Conservation (phyloP, 2,797 vertebrate genomes). For the Valencia hispanica region DNA sequence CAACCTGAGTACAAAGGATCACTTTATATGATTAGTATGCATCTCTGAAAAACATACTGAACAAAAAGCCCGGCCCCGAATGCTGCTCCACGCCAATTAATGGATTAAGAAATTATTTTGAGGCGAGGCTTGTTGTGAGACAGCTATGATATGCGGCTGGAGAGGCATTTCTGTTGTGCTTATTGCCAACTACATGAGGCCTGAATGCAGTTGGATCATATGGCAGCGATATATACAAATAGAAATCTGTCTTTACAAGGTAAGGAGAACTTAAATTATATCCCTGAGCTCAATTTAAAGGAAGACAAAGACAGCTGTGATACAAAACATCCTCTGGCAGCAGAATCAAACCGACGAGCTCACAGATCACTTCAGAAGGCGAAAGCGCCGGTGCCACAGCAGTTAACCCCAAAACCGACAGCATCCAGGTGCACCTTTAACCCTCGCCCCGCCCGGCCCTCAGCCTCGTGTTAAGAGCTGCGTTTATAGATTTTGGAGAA, state of each 20-base stretch:
- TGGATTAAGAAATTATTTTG: constrained; percentile 81
- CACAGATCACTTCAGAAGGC: constrained; percentile 35
- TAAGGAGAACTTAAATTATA: constrained; percentile 34
- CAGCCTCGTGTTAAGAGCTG: constrained; percentile 47
- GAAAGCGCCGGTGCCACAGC: constrained; percentile 51
- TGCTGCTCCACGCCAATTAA: constrained; percentile 79
- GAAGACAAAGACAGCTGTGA: constrained; percentile 16
- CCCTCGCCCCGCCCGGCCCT: constrained; percentile 32
- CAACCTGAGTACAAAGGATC: constrained; percentile 80
- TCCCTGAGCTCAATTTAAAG: constrained; percentile 14
- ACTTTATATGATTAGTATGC: constrained; percentile 83
- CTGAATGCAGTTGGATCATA: constrained; percentile 53
- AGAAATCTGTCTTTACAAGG: constrained; percentile 42
- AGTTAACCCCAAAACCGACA: constrained; percentile 54
- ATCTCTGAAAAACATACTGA: constrained; percentile 79
- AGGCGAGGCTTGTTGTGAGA: constrained; percentile 72
- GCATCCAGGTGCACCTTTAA: constrained; percentile 32
- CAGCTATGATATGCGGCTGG: constrained; percentile 73
- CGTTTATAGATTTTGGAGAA: constrained; percentile 57
- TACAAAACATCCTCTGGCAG: constrained; percentile 14
- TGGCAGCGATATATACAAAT: constrained; percentile 35
- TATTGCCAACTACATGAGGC: constrained; percentile 51
- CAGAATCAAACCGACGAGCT: constrained; percentile 44
- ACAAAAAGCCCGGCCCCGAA: constrained; percentile 76
- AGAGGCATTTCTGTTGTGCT: constrained; percentile 59